A percentile compares a stretch with the other conserved stretches of the same genome.
Evolutionary conservation across 2,888 invertebrate genomes (phyloP).

Genomic region (Bombylius major): DNA sequence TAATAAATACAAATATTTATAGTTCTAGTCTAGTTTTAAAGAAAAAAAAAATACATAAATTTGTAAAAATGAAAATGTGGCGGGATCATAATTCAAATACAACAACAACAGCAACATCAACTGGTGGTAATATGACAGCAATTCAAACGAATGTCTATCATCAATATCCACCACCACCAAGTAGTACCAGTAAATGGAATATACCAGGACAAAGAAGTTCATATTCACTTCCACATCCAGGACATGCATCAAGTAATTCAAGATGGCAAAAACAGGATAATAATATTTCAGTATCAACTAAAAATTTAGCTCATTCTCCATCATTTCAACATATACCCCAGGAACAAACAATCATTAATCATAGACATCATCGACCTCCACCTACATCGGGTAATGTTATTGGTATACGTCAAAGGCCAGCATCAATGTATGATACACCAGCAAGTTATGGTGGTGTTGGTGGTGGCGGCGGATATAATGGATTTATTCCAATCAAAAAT

Average conservation of each 20-base stretch:
- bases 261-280: conserved; percentile 17
- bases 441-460: background rate
- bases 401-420: conserved; percentile 12
- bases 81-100: conserved; percentile 9
- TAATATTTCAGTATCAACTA: conserved; percentile 12
- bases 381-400: background rate
- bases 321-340: conserved; percentile 18
- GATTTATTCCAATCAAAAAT: conserved; percentile 6
- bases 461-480: conserved; percentile 8
- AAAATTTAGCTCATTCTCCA: conserved; percentile 17
- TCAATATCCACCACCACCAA: conserved; percentile 15
- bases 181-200: conserved; percentile 16
- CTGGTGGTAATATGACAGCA: conserved; percentile 3
- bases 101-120: background rate
- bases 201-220: conserved; percentile 19
- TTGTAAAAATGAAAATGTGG: conserved; percentile 11
- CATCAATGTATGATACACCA: conserved; percentile 19
- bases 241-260: conserved; percentile 20
- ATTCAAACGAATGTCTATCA: conserved; percentile 13
- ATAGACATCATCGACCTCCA: conserved; percentile 3
- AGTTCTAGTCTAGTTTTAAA: too few species aligned
- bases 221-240: conserved; percentile 22
- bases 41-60: background rate
- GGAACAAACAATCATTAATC: conserved; percentile 11
- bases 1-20: too few species aligned